A percentile compares a stretch with the other conserved stretches of the same genome.
Conservation (phyloP, 2,797 vertebrate genomes). For the Cossypha dichroa region DNA sequence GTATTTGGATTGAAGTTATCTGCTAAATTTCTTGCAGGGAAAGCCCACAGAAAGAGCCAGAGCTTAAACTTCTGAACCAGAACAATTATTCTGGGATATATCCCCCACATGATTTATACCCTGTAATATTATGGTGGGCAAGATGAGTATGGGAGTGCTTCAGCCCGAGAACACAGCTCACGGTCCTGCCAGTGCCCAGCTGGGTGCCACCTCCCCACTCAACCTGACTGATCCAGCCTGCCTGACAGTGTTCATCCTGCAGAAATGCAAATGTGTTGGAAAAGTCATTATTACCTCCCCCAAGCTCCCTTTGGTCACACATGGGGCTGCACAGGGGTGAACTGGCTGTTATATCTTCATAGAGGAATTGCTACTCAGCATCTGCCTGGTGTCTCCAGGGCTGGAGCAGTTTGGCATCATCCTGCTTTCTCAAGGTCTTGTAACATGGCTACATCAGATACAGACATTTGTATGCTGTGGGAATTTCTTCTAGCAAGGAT, state of each 20-base stretch:
- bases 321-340: background rate
- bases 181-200: background rate
- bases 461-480: background rate
- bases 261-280: background rate
- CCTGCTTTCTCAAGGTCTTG: background rate
- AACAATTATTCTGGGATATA: background rate
- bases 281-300: background rate
- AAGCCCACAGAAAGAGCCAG: background rate
- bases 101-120: background rate
- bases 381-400: background rate
- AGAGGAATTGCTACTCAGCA: background rate
- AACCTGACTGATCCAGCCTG: fast-evolving
- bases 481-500: background rate
- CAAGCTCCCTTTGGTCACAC: background rate
- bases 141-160: background rate
- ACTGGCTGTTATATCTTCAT: background rate
- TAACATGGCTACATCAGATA: background rate
- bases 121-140: background rate
- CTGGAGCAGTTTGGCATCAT: background rate
- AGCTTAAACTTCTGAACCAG: background rate
- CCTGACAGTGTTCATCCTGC: background rate
- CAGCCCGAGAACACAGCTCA: background rate
- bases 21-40: background rate
- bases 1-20: background rate
- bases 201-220: background rate